These are phyloP conservation scores for Acipenser oxyrinchus DNA, from an alignment of 2,797 vertebrate species.

Conservation along the genomic window DNA sequence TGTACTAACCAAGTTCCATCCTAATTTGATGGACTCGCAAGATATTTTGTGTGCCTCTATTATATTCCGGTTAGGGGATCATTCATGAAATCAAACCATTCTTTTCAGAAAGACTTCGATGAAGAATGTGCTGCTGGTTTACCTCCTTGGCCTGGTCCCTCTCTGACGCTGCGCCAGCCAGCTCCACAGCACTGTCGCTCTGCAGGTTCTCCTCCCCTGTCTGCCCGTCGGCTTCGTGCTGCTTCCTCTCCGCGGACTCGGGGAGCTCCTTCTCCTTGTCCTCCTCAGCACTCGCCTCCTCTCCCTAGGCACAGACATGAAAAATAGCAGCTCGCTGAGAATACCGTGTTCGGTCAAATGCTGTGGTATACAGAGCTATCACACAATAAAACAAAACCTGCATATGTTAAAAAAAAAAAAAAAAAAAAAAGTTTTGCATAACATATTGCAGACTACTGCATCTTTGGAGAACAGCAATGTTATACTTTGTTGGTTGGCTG, in stretches of 20 bases:
- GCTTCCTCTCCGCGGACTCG: constrained; percentile 68
- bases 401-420: not conserved
- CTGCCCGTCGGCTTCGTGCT: constrained; percentile 70
- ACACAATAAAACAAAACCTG: not conserved
- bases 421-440: not conserved
- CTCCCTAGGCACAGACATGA: constrained; percentile 25
- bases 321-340: no score
- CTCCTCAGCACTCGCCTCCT: constrained; percentile 48
- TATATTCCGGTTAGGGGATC: no score
- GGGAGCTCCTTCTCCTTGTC: constrained; percentile 57
- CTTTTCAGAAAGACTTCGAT: no score
- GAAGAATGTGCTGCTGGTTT: constrained; percentile 4
- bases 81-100: no score
- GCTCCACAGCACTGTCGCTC: constrained; percentile 77
- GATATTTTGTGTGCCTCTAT: no score
- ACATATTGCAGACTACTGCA: not conserved
- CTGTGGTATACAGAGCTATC: not conserved
- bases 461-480: not conserved
- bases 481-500: no score
- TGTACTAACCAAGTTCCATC: no score
- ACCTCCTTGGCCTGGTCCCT: constrained; percentile 87
- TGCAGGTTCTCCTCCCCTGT: constrained; percentile 81
- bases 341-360: no score
- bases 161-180: constrained; percentile 81
- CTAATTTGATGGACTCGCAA: no score